Evolutionary conservation across 1,140 invertebrate species (phyloP).

Genomic region (Apis laboriosa): DNA sequence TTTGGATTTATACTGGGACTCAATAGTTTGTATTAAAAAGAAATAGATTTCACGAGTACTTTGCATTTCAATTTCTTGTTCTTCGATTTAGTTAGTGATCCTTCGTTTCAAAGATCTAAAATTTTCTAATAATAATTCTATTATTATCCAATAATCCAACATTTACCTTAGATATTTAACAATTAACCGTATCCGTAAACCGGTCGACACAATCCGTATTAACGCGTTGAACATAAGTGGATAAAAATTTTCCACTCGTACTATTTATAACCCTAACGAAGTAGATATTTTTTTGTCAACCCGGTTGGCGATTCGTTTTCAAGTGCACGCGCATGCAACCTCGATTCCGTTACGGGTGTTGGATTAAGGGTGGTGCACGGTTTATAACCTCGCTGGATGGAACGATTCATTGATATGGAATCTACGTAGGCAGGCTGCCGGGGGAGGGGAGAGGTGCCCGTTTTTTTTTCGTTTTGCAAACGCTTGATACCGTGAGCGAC

Average conservation of each 20-base stretch:
- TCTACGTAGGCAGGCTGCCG: not conserved
- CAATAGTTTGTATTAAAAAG: no score
- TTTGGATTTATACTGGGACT: no score
- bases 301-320: not conserved
- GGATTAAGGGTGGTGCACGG: not conserved
- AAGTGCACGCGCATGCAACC: not conserved
- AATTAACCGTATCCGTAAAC: slow-evolving; percentile 15
- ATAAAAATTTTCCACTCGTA: slow-evolving; percentile 19
- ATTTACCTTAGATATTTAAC: not conserved
- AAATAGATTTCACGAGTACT: no score
- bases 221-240: slow-evolving; percentile 2
- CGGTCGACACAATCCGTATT: slow-evolving; percentile 38
- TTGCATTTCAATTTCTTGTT: no score
- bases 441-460: no score
- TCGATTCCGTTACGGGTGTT: slow-evolving; percentile 7
- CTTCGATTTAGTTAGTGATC: no score
- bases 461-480: not conserved
- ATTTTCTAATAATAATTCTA: no score
- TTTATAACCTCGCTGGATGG: not conserved
- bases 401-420: slow-evolving; percentile 13
- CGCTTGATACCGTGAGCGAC: slow-evolving; percentile 5
- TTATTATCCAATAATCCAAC: no score
- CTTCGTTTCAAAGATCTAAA: no score
- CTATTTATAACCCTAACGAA: slow-evolving; percentile 27
- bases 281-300: not conserved